Conservation (phyloP, 64 coral and sea anemone species). For the Stylophora pistillata region DNA sequence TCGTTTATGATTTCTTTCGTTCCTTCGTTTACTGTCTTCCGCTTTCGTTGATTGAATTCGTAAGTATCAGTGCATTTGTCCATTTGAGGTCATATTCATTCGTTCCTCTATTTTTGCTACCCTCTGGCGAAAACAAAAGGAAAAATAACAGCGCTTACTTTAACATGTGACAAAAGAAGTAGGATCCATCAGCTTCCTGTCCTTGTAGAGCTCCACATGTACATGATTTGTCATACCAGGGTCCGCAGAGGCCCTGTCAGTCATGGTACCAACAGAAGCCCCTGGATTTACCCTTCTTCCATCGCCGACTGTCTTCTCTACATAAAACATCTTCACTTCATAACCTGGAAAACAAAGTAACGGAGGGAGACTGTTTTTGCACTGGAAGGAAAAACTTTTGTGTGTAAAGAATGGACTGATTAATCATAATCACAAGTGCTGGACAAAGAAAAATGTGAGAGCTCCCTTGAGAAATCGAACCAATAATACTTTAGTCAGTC, state of each 20-base stretch:
- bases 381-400: background rate
- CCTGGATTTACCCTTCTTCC: background rate
- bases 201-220: background rate
- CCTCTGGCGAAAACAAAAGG: no score
- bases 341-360: background rate
- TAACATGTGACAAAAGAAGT: background rate
- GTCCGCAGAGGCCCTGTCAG: background rate
- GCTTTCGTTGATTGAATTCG: background rate
- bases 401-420: background rate
- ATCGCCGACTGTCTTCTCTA: background rate
- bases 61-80: no score
- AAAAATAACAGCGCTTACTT: background rate
- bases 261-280: background rate
- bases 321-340: background rate
- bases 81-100: no score
- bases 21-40: background rate
- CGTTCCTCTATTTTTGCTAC: no score
- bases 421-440: background rate
- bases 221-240: slow-evolving; percentile 1
- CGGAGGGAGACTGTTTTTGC: background rate
- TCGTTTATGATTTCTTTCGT: background rate
- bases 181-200: background rate
- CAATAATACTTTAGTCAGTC: no score
- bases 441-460: no score
- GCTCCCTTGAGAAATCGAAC: no score